Evolutionary conservation across 1,140 invertebrate species (phyloP), one percentile per base, ranked within the genome.

Genomic region (Drosophila parvula): DNA sequence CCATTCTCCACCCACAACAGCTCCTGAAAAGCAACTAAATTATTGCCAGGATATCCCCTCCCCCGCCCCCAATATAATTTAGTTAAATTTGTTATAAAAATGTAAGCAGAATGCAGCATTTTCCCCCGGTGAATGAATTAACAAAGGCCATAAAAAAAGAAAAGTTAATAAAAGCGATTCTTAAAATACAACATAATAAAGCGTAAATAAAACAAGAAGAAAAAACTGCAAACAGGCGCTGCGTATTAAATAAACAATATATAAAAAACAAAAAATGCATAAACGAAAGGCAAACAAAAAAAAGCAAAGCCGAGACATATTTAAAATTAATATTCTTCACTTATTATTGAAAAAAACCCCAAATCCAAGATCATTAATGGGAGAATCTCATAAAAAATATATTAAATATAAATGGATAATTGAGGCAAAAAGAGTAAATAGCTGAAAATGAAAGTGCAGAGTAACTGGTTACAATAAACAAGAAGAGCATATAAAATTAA

Each of bases 401-500:
- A 48, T 51, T 53, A 55, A 65, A 50, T 28, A 44, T 18, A 59
- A 18, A 48, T 59, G 58, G 56, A 70, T 67, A 73, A 85, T 64
- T 79, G 76, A 86, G 60, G 65, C 70, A 77, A 70, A 63, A 41
- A 58, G 47, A 65, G 74, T 60, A 78, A 59, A 88, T 78, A 79
- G 71, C 67, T 77, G 63, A 82, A 78, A 78, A 70, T 69, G 77
- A 83, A 79, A 83, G 61, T 78, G 83, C 77, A 74, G 76, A 79
- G 80, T 83, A 83, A 88, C 79, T 79, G 79, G 71, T 88, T 88
- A 88, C 79, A 86, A 86, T 86, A 88, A 86, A 77, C 81, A 76
- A 51, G 64, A 79, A 78, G 50, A 85, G 63, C 68, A 83, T 68
- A 79, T 70, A 71, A 76, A 74, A 75, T 74, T 64, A 62, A 69